Evolutionary conservation across 2,888 invertebrate genomes (phyloP).

Genomic region (Spisula subtruncata): DNA sequence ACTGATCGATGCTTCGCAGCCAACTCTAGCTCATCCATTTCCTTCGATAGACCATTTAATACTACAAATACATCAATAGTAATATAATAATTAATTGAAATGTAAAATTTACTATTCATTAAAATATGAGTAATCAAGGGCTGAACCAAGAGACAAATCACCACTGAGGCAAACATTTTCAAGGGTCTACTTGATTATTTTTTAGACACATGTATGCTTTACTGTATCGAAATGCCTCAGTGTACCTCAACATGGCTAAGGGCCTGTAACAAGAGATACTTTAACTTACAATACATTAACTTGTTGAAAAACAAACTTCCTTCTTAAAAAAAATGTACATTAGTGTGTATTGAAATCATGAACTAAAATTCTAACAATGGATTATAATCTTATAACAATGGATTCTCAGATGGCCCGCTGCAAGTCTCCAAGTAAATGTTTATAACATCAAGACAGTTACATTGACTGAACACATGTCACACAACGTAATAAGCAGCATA

Average conservation of each 20-base stretch:
- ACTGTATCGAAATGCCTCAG: too few relatives aligned
- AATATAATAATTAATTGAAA: background rate
- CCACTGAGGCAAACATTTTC: too few relatives aligned
- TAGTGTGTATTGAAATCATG: too few relatives aligned
- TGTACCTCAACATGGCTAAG: too few relatives aligned
- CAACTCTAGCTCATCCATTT: slow-evolving; percentile 94
- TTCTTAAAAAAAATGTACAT: too few relatives aligned
- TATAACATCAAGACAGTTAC: slow-evolving; percentile 58
- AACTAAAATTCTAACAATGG: background rate
- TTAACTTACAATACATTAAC: too few relatives aligned
- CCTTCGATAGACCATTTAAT: slow-evolving; percentile 91
- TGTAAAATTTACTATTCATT: background rate
- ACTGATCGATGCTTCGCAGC: slow-evolving; percentile 92
- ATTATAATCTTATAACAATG: background rate
- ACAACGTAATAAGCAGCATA: slow-evolving; percentile 56
- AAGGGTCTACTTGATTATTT: too few relatives aligned
- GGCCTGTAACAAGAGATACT: too few relatives aligned
- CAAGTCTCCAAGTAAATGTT: slow-evolving; percentile 56
- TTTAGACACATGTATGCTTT: too few relatives aligned
- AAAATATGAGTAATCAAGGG: too few relatives aligned
- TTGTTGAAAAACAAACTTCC: too few relatives aligned
- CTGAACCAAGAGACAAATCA: too few relatives aligned
- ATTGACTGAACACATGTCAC: slow-evolving; percentile 64
- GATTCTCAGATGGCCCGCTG: slow-evolving; percentile 73
- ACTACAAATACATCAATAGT: slow-evolving; percentile 5